These are phyloP conservation scores for Ectropis crepuscularia DNA, from an alignment of 2,888 invertebrate species.

Conservation along the genomic window DNA sequence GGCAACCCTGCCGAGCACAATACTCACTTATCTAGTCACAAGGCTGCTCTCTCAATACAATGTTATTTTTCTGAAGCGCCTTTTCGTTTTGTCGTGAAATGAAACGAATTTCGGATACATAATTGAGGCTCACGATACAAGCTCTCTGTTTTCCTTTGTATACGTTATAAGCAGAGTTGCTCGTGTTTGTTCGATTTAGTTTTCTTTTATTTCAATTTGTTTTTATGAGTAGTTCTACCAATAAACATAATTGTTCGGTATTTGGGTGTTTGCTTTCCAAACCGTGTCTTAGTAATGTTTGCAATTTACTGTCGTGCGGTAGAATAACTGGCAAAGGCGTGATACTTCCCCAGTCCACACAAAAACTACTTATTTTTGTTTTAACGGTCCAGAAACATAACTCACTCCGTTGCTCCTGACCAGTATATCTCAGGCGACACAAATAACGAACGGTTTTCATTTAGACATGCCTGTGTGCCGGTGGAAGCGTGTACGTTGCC, in stretches of 20 bases:
- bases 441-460: not conserved
- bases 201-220: not conserved
- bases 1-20: constrained; percentile 19
- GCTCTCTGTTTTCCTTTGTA: not conserved
- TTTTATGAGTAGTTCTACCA: too few relatives aligned
- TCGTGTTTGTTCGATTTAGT: not conserved
- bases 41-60: constrained; percentile 9
- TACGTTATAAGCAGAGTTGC: not conserved
- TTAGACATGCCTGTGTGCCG: not conserved
- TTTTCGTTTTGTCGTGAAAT: constrained; percentile 15
- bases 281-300: too few relatives aligned
- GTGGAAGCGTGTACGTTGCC: constrained; percentile 1
- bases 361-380: too few relatives aligned
- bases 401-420: too few relatives aligned
- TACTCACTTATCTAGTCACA: constrained; percentile 26
- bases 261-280: too few relatives aligned
- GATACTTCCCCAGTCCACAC: too few relatives aligned
- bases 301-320: too few relatives aligned
- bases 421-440: too few relatives aligned
- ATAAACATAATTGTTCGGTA: too few relatives aligned
- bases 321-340: too few relatives aligned
- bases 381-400: too few relatives aligned
- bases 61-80: constrained; percentile 17
- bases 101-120: constrained; percentile 20
- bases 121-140: constrained; percentile 12